Percentiles rank a stretch among this genome's conserved stretches.
These are phyloP conservation scores for Calypte anna DNA, from an alignment of 2,113 vertebrate genomes.

Conservation along the genomic window DNA sequence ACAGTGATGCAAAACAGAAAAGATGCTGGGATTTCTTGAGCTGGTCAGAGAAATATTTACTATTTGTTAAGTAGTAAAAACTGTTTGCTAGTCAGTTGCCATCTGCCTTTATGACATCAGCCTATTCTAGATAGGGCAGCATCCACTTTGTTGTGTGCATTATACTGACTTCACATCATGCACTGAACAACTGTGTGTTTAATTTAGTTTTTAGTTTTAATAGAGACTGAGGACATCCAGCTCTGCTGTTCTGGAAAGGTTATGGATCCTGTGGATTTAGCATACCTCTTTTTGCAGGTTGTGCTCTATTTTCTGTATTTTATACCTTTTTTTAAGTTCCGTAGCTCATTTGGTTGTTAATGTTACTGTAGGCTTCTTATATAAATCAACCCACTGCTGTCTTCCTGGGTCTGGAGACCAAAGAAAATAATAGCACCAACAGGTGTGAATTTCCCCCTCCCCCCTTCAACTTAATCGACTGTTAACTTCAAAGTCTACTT, in stretches of 20 bases:
- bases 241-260: not conserved
- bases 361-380: not conserved
- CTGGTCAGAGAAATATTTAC: not conserved
- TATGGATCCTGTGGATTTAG: not conserved
- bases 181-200: not conserved
- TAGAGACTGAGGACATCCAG: not conserved
- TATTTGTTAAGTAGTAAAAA: conserved; percentile 36
- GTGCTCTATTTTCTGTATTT: not conserved
- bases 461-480: not conserved
- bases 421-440: not conserved
- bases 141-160: not conserved
- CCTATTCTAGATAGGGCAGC: not conserved
- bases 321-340: not conserved
- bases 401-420: not conserved
- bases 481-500: not conserved
- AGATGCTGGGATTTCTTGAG: not conserved
- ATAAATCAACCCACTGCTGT: not conserved
- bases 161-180: not conserved
- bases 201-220: not conserved
- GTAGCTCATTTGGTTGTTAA: not conserved
- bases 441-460: not conserved
- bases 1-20: not conserved
- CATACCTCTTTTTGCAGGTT: not conserved
- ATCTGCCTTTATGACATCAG: not conserved
- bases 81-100: conserved; percentile 7